Evolutionary conservation across 2,888 invertebrate species (phyloP).

Genomic region (Drosophila neutralis): DNA sequence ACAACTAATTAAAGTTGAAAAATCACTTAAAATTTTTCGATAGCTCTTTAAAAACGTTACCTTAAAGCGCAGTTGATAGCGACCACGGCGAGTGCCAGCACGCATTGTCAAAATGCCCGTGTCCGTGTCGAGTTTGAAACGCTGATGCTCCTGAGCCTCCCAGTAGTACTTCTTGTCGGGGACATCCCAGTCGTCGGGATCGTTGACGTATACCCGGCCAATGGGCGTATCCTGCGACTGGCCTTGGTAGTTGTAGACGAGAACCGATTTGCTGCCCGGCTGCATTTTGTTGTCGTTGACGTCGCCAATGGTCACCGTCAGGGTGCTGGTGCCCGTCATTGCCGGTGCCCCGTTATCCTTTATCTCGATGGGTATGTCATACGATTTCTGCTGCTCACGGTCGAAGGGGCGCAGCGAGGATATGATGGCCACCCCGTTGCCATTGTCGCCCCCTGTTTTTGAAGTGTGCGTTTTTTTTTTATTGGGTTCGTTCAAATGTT

Average conservation of each 20-base stretch:
- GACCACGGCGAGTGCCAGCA: constrained; percentile 94
- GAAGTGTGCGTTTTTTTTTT: background rate
- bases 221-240: constrained; percentile 95
- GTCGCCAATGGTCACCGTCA: constrained; percentile 98
- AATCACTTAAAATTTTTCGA: background rate
- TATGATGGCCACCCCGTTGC: constrained; percentile 98
- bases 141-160: constrained; percentile 93
- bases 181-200: constrained; percentile 99
- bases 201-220: constrained; percentile 97
- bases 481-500: constrained; percentile 1
- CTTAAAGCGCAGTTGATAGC: constrained; percentile 91
- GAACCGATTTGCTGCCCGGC: constrained; percentile 97
- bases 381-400: constrained; percentile 97
- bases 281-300: constrained; percentile 99
- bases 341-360: constrained; percentile 97
- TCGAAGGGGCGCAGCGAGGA: constrained; percentile 96
- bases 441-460: constrained; percentile 93
- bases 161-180: constrained; percentile 98
- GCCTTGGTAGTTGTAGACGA: constrained; percentile 98
- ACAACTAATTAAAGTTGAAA: too few relatives aligned
- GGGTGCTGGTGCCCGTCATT: constrained; percentile 97
- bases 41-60: background rate
- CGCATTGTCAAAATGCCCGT: constrained; percentile 98
- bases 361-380: constrained; percentile 97
- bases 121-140: constrained; percentile 94